phyloP scores from a whole-genome alignment of 2,113 vertebrate genomes.

The Rhinopithecus roxellana region DNA sequence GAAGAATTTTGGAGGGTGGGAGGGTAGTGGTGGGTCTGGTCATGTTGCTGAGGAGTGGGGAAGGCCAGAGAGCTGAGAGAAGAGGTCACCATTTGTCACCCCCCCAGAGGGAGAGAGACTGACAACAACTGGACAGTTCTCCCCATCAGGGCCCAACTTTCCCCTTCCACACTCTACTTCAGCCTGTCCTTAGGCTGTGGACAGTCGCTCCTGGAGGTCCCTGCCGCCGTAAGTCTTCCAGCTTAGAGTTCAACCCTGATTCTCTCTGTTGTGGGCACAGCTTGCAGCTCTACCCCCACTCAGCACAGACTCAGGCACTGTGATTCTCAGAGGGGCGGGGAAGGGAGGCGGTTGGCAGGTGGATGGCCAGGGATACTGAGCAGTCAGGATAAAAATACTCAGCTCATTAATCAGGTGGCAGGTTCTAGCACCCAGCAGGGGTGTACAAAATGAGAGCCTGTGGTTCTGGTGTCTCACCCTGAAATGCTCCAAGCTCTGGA shows the following conservation, averaged over 20 bases:
- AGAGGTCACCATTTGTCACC: background rate
- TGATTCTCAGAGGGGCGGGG: background rate
- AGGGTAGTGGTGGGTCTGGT: background rate
- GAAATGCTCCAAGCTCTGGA: background rate
- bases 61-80: background rate
- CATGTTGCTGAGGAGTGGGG: background rate
- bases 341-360: conserved; percentile 26
- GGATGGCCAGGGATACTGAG: conserved; percentile 19
- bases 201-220: background rate
- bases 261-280: background rate
- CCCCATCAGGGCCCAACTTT: too few species aligned
- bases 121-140: background rate
- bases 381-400: conserved; percentile 70
- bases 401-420: conserved; percentile 17
- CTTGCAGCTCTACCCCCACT: background rate
- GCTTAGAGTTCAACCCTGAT: background rate
- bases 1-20: background rate
- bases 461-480: background rate
- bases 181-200: background rate
- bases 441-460: background rate
- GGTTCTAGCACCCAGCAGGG: background rate
- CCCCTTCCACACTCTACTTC: background rate
- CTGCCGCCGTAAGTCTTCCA: background rate
- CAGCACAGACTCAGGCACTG: background rate
- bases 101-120: background rate